These are phyloP conservation scores for Entosphenus tridentatus DNA, from an alignment of 2,113 vertebrate species.

Conservation along the genomic window DNA sequence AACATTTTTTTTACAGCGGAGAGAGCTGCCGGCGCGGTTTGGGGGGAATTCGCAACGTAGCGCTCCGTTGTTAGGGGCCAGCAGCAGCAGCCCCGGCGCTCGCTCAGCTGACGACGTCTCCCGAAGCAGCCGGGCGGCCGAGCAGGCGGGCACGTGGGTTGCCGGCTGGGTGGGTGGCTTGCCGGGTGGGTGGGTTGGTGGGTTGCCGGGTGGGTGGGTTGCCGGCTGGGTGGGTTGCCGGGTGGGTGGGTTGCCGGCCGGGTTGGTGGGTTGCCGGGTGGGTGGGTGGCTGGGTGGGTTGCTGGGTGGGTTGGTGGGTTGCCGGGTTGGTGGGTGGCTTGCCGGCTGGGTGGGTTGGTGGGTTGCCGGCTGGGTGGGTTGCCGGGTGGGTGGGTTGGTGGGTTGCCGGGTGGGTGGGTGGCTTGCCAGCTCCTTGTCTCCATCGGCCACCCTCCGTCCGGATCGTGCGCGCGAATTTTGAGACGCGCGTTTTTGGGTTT, in stretches of 20 bases:
- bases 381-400: neutral
- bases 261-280: neutral
- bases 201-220: neutral
- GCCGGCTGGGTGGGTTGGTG: neutral
- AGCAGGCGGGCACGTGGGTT: no score
- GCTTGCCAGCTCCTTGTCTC: neutral
- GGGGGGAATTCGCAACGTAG: no score
- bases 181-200: neutral
- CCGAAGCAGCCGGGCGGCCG: no score
- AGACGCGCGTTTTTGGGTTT: no score
- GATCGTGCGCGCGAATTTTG: no score
- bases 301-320: neutral
- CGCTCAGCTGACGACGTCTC: no score
- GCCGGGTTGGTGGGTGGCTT: neutral
- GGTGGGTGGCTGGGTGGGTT: neutral
- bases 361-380: neutral
- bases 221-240: neutral
- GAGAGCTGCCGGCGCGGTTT: no score
- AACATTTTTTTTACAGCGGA: no score
- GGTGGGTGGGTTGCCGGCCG: neutral
- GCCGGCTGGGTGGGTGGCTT: neutral
- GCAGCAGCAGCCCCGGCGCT: no score
- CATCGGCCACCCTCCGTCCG: no score
- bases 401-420: neutral
- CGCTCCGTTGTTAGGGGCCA: no score